These are phyloP conservation scores for Drosophila sp. DNA, from an alignment of 1,140 invertebrate genomes.

Conservation along the genomic window DNA sequence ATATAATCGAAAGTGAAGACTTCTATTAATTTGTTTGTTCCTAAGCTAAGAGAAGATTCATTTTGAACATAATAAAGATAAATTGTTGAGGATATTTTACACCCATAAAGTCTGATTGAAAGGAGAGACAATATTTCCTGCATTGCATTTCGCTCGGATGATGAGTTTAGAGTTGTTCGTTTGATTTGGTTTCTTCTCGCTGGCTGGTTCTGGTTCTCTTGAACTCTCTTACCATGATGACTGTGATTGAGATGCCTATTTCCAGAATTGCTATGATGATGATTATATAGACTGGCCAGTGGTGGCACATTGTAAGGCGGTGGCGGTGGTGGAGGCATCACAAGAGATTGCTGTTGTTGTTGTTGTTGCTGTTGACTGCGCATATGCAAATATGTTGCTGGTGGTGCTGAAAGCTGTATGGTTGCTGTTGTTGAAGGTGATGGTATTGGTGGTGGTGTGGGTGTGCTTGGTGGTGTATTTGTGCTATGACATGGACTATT, in stretches of 20 bases:
- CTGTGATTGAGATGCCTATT: constrained; percentile 58
- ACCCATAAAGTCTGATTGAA: too few relatives aligned
- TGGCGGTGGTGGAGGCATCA: constrained; percentile 72
- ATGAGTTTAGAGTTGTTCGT: neutral
- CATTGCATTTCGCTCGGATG: constrained; percentile 25
- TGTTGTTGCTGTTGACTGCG: constrained; percentile 50
- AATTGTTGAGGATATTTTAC: too few relatives aligned
- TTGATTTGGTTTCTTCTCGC: neutral
- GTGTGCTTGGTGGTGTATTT: constrained; percentile 71
- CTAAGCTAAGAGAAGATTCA: too few relatives aligned
- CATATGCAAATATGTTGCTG: constrained; percentile 63
- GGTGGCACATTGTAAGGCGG: constrained; percentile 66
- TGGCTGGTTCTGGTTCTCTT: neutral
- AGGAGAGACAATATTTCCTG: neutral
- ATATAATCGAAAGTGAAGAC: too few relatives aligned
- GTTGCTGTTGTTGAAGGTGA: constrained; percentile 40
- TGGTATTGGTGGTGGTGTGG: constrained; percentile 52
- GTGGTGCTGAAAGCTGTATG: constrained; percentile 55
- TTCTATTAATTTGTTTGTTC: too few relatives aligned
- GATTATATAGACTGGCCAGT: constrained; percentile 56
- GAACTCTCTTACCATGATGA: constrained; percentile 65
- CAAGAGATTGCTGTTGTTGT: constrained; percentile 59
- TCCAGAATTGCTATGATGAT: constrained; percentile 56
- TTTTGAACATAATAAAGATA: too few relatives aligned
- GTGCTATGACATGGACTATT: constrained; percentile 66